Percentiles rank a stretch among this genome's conserved stretches.
phyloP scores from a whole-genome alignment of 2,797 vertebrate genomes.

The Carcharodon carcharias region DNA sequence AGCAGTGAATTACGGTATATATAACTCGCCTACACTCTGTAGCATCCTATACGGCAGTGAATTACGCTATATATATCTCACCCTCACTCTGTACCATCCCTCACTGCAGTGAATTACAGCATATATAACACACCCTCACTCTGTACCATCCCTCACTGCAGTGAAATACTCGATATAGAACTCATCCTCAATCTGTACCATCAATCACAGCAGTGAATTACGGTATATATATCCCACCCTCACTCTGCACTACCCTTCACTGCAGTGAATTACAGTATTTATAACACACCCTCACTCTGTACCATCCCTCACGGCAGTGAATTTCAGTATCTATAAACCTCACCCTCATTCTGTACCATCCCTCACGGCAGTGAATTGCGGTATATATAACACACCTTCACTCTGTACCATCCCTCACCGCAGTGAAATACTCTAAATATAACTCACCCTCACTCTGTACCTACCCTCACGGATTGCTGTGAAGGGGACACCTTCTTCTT shows the following conservation, averaged over 20 bases:
- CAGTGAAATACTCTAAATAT: not conserved
- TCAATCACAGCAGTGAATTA: not conserved
- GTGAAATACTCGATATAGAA: not conserved
- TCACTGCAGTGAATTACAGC: not conserved
- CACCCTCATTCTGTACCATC: not conserved
- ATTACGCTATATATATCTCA: not conserved
- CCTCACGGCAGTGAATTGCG: not conserved
- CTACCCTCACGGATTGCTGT: slow-evolving; percentile 82
- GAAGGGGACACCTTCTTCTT: slow-evolving; percentile 78
- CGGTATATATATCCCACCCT: not conserved
- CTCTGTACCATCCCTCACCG: not conserved
- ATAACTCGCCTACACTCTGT: not conserved
- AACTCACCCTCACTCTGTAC: not conserved
- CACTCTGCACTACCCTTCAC: not conserved
- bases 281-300: not conserved
- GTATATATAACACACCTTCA: not conserved
- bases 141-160: not conserved
- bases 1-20: not conserved
- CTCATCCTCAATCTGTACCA: not conserved
- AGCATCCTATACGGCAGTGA: not conserved
- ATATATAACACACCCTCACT: not conserved
- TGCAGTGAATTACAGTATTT: not conserved
- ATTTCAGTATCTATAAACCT: not conserved
- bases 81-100: not conserved
- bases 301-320: not conserved